These are phyloP conservation scores for Mimumesa dahlbomi DNA, from an alignment of 2,888 invertebrate species.

Conservation along the genomic window DNA sequence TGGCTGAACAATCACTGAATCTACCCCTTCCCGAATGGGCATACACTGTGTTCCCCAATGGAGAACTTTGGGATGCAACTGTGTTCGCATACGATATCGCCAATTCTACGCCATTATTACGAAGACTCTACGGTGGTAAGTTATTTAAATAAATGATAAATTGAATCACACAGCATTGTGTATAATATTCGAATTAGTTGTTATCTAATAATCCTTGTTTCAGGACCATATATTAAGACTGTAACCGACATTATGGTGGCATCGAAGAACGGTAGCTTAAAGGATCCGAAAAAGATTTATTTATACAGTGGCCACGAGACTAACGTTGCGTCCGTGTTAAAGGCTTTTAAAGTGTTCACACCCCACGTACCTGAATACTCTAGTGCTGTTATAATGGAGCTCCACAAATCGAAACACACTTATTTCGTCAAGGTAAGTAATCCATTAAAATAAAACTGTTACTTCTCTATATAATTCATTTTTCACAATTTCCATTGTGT, in stretches of 20 bases:
- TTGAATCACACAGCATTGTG: too few species aligned
- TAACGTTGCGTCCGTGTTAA: slow-evolving; percentile 84
- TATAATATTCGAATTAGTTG: too few species aligned
- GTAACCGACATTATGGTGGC: slow-evolving; percentile 81
- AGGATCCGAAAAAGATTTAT: slow-evolving; percentile 79
- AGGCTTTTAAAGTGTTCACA: slow-evolving; percentile 82
- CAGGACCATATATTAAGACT: slow-evolving; percentile 82
- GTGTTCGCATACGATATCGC: slow-evolving; percentile 81
- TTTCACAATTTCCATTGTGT: too few species aligned
- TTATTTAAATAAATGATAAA: background rate
- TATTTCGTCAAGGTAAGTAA: slow-evolving; percentile 81
- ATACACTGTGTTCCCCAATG: slow-evolving; percentile 79
- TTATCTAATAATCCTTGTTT: slow-evolving; percentile 44
- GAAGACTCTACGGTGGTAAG: slow-evolving; percentile 82
- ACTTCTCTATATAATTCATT: too few species aligned
- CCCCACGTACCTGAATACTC: slow-evolving; percentile 84
- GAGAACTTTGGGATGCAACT: slow-evolving; percentile 81
- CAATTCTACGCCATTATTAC: slow-evolving; percentile 81
- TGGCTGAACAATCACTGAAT: slow-evolving; percentile 81
- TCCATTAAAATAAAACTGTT: background rate
- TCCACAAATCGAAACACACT: slow-evolving; percentile 74
- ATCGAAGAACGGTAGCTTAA: slow-evolving; percentile 69
- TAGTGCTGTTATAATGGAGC: slow-evolving; percentile 82
- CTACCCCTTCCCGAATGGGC: slow-evolving; percentile 83
- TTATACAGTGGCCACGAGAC: slow-evolving; percentile 83